These are phyloP conservation scores for Caracal caracal DNA, from an alignment of 2,113 vertebrate genomes.

Conservation along the genomic window DNA sequence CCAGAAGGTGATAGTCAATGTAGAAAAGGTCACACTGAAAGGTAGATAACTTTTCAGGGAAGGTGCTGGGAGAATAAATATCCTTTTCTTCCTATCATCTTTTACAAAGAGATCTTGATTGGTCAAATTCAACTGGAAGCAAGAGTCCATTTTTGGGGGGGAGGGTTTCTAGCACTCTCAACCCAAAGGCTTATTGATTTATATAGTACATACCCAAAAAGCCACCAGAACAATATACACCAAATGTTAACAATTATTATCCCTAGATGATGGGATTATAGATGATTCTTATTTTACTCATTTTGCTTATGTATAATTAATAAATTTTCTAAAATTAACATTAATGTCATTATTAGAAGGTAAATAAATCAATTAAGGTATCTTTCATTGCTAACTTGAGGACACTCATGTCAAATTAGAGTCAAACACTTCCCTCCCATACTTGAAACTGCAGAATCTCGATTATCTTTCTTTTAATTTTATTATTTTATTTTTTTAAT, in stretches of 20 bases:
- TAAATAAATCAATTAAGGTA: constrained; percentile 47
- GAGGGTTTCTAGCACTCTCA: background rate
- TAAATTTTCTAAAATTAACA: constrained; percentile 53
- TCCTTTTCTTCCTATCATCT: background rate
- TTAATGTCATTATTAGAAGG: constrained; percentile 39
- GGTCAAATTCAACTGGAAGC: background rate
- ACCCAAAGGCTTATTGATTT: background rate
- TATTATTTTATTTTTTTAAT: too few species aligned
- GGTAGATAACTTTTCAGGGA: background rate
- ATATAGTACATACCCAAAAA: background rate
- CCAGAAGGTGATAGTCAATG: background rate
- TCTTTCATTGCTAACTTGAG: constrained; percentile 36
- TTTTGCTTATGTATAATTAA: constrained; percentile 30
- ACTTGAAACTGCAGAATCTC: constrained; percentile 19
- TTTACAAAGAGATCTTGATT: background rate
- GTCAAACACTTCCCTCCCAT: constrained; percentile 19
- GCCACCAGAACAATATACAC: background rate
- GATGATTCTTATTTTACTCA: background rate
- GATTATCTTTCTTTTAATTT: background rate
- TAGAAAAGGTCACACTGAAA: background rate
- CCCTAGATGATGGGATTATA: background rate
- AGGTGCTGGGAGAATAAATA: background rate
- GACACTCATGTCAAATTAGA: constrained; percentile 29
- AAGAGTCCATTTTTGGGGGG: too few species aligned
- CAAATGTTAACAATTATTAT: constrained; percentile 27